These are phyloP conservation scores for Melopsittacus undulatus DNA, from an alignment of 2,797 vertebrate species.

Conservation along the genomic window DNA sequence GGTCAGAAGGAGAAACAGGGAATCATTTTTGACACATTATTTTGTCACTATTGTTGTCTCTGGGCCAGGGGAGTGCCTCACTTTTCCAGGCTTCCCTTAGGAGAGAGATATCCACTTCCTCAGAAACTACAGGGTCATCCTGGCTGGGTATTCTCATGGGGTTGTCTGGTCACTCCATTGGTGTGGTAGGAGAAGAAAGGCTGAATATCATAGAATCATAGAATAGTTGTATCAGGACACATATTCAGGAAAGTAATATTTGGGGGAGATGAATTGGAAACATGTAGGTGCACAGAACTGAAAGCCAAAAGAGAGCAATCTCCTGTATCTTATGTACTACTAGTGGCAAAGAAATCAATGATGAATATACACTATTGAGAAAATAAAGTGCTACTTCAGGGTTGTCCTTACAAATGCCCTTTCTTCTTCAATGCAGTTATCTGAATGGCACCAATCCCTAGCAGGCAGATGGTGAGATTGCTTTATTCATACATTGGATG, in stretches of 20 bases:
- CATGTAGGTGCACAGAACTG: neutral
- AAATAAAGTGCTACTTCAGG: neutral
- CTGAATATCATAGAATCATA: too few relatives aligned
- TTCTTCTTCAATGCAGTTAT: neutral
- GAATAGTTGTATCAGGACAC: neutral
- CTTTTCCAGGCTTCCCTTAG: neutral
- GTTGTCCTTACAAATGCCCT: neutral
- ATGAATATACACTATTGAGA: neutral
- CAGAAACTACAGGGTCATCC: neutral
- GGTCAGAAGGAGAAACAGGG: neutral
- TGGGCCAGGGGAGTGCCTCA: neutral
- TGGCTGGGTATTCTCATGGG: neutral
- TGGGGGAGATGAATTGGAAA: conserved; percentile 20
- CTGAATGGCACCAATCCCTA: accelerated
- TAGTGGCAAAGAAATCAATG: neutral
- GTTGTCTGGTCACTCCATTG: neutral
- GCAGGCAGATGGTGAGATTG: neutral
- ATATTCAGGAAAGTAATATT: conserved; percentile 16
- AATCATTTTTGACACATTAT: neutral
- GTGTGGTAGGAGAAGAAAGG: neutral
- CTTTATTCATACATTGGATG: neutral
- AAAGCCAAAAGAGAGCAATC: neutral
- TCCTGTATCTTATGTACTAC: neutral
- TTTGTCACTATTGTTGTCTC: neutral
- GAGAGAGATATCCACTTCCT: neutral